Percentiles rank a stretch among this genome's conserved stretches.
These are phyloP conservation scores for Bactericera cockerelli DNA, from an alignment of 1,140 invertebrate species.

Conservation along the genomic window DNA sequence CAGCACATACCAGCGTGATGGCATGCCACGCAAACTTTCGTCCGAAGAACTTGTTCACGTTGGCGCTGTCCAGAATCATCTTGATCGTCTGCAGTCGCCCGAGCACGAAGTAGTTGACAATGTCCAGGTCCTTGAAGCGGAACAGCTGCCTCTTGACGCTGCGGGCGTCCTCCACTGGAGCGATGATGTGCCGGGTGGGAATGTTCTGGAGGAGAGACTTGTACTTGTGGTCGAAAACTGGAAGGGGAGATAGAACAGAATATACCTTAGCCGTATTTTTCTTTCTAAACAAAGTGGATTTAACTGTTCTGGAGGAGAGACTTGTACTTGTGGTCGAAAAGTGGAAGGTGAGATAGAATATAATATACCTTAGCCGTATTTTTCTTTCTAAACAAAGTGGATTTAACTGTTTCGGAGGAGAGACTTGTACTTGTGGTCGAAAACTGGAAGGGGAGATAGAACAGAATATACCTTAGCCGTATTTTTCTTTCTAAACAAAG, in stretches of 20 bases:
- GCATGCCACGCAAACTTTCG: conserved; percentile 43
- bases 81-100: conserved; percentile 52
- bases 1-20: conserved; percentile 39
- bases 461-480: too few species aligned
- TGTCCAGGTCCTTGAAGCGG: conserved; percentile 58
- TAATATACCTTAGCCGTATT: too few species aligned
- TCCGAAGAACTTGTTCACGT: conserved; percentile 31
- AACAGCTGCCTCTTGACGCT: conserved; percentile 45
- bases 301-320: conserved; percentile 69
- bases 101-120: conserved; percentile 75
- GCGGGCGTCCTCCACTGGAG: conserved; percentile 36
- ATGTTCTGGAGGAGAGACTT: conserved; percentile 75
- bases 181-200: conserved; percentile 68
- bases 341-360: too few species aligned
- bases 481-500: too few species aligned
- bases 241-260: conserved; percentile 17
- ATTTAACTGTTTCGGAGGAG: too few species aligned
- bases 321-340: conserved; percentile 86
- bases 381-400: too few species aligned
- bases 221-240: conserved; percentile 83
- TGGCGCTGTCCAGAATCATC: conserved; percentile 42
- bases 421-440: too few species aligned
- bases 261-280: too few species aligned
- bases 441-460: too few species aligned
- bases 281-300: too few species aligned